A percentile compares a stretch with the other conserved stretches of the same genome.
Evolutionary conservation across 2,888 invertebrate species (phyloP).

Genomic region (Orthosia incerta): DNA sequence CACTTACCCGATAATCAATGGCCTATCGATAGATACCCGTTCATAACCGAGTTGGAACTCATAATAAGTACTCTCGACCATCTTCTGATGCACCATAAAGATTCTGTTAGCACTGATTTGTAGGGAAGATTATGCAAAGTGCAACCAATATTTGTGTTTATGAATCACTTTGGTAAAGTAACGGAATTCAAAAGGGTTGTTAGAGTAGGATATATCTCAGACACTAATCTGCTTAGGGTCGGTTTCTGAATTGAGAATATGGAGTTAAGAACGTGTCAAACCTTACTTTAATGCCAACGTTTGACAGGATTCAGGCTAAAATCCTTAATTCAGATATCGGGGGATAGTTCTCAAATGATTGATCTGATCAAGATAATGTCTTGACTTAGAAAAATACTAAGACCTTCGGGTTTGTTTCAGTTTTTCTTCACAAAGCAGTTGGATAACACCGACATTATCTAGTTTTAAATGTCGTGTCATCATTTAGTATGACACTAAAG

Average conservation of each 20-base stretch:
- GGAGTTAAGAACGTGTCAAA: too few relatives aligned
- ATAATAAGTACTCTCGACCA: conserved; percentile 9
- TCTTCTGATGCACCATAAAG: conserved; percentile 13
- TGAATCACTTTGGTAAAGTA: conserved; percentile 39
- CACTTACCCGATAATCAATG: conserved; percentile 37
- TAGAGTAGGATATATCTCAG: neutral
- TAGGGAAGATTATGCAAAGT: conserved; percentile 57
- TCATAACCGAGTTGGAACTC: conserved; percentile 23
- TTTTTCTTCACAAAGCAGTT: neutral
- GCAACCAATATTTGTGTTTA: conserved; percentile 48
- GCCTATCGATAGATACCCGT: conserved; percentile 29
- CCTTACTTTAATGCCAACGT: too few relatives aligned
- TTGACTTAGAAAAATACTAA: neutral
- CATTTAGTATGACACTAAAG: too few relatives aligned
- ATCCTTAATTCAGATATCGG: too few relatives aligned
- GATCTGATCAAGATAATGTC: neutral
- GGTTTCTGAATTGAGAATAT: too few relatives aligned
- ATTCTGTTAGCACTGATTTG: conserved; percentile 24
- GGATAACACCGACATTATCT: neutral
- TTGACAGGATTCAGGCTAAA: too few relatives aligned
- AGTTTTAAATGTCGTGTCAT: neutral
- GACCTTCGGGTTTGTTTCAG: neutral
- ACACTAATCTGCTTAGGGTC: neutral
- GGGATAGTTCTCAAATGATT: neutral
- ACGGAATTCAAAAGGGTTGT: conserved; percentile 11